phyloP scores from a whole-genome alignment of 1,140 invertebrate genomes.

The Dinothrombium tinctorium region DNA sequence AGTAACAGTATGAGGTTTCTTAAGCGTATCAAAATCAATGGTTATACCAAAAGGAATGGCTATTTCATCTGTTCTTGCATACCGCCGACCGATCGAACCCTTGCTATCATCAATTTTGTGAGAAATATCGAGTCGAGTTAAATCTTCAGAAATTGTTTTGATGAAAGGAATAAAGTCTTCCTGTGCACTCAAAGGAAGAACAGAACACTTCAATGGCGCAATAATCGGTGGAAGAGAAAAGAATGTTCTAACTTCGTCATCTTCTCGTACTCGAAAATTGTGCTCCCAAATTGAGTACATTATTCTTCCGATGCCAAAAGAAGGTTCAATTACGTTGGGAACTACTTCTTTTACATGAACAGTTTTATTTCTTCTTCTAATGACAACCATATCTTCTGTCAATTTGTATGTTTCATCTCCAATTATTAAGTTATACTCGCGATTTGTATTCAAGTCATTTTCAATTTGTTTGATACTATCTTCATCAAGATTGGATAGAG shows the following conservation, averaged over 20 bases:
- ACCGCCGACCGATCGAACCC: constrained; percentile 73
- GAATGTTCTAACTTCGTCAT: constrained; percentile 83
- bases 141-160: constrained; percentile 41
- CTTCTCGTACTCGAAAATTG: constrained; percentile 68
- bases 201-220: constrained; percentile 86
- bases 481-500: constrained; percentile 34
- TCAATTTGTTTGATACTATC: constrained; percentile 38
- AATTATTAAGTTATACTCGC: constrained; percentile 15
- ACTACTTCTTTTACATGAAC: constrained; percentile 88
- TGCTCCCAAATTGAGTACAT: constrained; percentile 94
- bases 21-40: constrained; percentile 83
- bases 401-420: constrained; percentile 29
- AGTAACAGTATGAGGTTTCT: constrained; percentile 61
- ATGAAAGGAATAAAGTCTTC: constrained; percentile 65
- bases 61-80: constrained; percentile 89
- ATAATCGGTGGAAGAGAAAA: constrained; percentile 67
- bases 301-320: constrained; percentile 90
- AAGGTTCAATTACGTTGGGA: constrained; percentile 94
- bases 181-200: constrained; percentile 76
- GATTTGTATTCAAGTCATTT: constrained; percentile 29
- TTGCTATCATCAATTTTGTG: constrained; percentile 88
- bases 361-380: constrained; percentile 63
- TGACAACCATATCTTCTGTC: constrained; percentile 42
- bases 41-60: constrained; percentile 97
- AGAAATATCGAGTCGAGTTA: constrained; percentile 58